These are phyloP conservation scores for Daphoenositta chrysoptera DNA, from an alignment of 2,113 vertebrate genomes.

Conservation along the genomic window DNA sequence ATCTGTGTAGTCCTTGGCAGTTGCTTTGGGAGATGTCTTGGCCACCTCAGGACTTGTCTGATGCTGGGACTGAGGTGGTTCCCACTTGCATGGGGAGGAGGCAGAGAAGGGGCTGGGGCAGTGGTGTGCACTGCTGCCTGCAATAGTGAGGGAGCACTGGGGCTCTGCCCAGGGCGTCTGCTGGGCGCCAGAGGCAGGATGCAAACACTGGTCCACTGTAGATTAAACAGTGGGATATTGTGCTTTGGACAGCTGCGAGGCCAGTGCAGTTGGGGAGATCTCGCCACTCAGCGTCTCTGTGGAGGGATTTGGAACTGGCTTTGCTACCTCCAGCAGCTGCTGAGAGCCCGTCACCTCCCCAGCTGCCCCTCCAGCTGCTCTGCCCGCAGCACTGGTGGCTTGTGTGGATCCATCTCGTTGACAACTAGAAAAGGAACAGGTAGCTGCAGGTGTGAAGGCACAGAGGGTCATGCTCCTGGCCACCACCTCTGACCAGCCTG, in stretches of 20 bases:
- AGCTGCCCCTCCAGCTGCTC: not conserved
- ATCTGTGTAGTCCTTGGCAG: not conserved
- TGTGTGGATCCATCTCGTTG: accelerated
- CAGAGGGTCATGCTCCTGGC: not conserved
- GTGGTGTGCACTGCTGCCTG: not conserved
- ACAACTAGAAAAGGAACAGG: accelerated
- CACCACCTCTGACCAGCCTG: not conserved
- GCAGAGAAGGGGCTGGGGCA: accelerated
- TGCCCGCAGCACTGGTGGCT: accelerated
- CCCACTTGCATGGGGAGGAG: not conserved
- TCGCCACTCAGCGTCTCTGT: accelerated
- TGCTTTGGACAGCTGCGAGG: not conserved
- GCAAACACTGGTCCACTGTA: accelerated
- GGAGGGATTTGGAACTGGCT: not conserved
- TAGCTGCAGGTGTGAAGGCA: accelerated
- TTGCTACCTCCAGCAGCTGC: not conserved
- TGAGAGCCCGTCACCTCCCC: not conserved
- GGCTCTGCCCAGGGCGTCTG: not conserved
- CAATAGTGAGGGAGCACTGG: accelerated
- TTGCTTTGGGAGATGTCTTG: not conserved
- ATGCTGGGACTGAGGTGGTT: too few species aligned
- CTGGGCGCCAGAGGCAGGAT: not conserved
- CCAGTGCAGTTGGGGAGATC: accelerated
- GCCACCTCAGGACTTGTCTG: accelerated
- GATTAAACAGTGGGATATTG: accelerated